Percentiles rank a stretch among this genome's conserved stretches.
Evolutionary conservation across 2,797 vertebrate genomes (phyloP).

Genomic region (Morus bassanus): DNA sequence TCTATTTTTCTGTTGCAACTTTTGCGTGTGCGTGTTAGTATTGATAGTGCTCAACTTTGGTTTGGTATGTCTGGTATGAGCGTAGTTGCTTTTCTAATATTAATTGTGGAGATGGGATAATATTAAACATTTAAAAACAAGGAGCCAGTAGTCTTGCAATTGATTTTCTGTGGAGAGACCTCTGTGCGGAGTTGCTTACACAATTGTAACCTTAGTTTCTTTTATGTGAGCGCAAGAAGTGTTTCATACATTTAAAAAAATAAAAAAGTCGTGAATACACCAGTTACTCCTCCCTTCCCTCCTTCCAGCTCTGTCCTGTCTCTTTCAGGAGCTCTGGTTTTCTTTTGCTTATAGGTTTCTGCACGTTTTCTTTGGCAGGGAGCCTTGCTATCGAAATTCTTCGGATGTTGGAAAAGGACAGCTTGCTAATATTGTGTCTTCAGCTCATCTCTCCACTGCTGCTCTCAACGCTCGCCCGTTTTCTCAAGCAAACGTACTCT

Average conservation of each 20-base stretch:
- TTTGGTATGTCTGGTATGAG: conserved; percentile 34
- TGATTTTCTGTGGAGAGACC: conserved; percentile 36
- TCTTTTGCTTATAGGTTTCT: neutral
- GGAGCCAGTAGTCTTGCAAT: conserved; percentile 48
- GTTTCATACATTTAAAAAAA: neutral
- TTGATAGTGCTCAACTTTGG: neutral
- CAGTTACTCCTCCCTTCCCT: neutral
- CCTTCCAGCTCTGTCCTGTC: neutral
- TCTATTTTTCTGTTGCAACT: neutral
- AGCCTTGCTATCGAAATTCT: neutral
- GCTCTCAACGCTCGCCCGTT: neutral
- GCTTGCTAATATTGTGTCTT: neutral
- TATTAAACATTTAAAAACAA: conserved; percentile 60
- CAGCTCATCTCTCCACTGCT: neutral
- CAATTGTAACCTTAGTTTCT: neutral
- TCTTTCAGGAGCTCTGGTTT: neutral
- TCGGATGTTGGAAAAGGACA: neutral
- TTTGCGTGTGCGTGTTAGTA: neutral
- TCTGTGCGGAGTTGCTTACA: neutral
- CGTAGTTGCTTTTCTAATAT: neutral
- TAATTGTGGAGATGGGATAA: conserved; percentile 29
- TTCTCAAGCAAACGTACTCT: neutral
- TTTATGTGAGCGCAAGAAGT: neutral
- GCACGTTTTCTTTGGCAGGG: neutral
- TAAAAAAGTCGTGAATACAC: neutral